Base-by-base conservation (phyloP, 1,140 invertebrate genomes). In the Papilio machaon region DNA sequence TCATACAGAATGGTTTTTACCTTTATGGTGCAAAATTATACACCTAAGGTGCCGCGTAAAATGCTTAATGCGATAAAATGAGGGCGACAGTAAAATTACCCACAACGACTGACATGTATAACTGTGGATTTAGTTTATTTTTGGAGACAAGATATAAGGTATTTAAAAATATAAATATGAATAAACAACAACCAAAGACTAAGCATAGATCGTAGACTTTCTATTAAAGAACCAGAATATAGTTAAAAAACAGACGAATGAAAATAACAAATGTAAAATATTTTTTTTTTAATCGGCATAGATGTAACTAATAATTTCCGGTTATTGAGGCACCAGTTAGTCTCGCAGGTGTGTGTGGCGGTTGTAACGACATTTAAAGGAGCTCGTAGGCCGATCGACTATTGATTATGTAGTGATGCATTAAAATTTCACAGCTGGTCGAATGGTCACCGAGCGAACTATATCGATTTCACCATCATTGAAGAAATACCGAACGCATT, bases 351-450 rank as follows among this genome's bases (percentile, higher is more conserved):
- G 46, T 74, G 73, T 47, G 46, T 19, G 9, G 70, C 38, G 30
- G 73, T 74, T 47, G 73, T 47, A 74, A 74, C 38, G 43, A 23
- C 17, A 52, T 77, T 52, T 60, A 77, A 58, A 77, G 60, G 23
- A 77, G 75, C 35, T 52, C 35, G 35, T 15, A 58, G 52, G 52
- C 52, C 75, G 19, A 43, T 43, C 38, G 38, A 54, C 80, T 81
- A 90, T 91, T 89, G 89, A 91, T 91, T 88, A 85, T 86, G 85
- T 85, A 88, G 70, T 84, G 80, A 86, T 77, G 89, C 88, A 91
- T 91, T 90, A 91, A 91, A 88, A 86, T 90, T 91, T 91, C 89
- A 91, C 87, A 89, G 87, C 81, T 85, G 82, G 82, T 76, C 86
- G 88, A 81, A 84, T 84, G 74, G 86, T 79, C 85, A 85, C 64